A percentile compares a stretch with the other conserved stretches of the same genome.
Conservation (phyloP, 1,140 invertebrate species). For the Littorina saxatilis region DNA sequence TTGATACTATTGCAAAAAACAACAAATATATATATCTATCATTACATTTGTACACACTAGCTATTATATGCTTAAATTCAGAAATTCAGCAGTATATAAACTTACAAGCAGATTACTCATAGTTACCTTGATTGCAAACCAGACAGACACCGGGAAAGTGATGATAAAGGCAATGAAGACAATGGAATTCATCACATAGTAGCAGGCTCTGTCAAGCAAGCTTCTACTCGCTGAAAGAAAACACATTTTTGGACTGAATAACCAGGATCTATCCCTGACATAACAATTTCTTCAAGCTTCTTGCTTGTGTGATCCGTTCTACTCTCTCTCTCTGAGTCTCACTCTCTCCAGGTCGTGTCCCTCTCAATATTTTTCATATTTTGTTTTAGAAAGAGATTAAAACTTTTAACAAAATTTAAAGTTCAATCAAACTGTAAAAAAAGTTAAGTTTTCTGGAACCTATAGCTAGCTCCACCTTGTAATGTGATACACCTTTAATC, state of each 20-base stretch:
- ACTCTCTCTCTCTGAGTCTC: too few species aligned
- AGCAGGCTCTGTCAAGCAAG: slow-evolving; percentile 30
- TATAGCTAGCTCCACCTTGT: too few species aligned
- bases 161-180: slow-evolving; percentile 40
- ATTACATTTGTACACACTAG: neutral
- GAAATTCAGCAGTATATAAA: neutral
- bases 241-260: slow-evolving; percentile 1
- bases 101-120: neutral
- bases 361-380: too few species aligned
- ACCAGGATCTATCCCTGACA: too few species aligned
- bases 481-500: too few species aligned
- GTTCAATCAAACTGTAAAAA: too few species aligned
- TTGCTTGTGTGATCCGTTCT: too few species aligned
- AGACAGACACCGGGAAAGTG: slow-evolving; percentile 48
- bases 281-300: too few species aligned
- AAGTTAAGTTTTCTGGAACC: too few species aligned
- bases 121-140: slow-evolving; percentile 54
- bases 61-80: neutral
- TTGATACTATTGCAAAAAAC: neutral
- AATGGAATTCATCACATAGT: slow-evolving; percentile 35
- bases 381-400: too few species aligned
- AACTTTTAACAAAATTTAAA: too few species aligned
- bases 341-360: too few species aligned
- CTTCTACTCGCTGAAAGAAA: slow-evolving; percentile 37
- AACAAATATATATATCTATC: neutral